A percentile compares a stretch with the other conserved stretches of the same genome.
These are phyloP conservation scores for Embiotoca jacksoni DNA, from an alignment of 2,113 vertebrate genomes.

Conservation along the genomic window DNA sequence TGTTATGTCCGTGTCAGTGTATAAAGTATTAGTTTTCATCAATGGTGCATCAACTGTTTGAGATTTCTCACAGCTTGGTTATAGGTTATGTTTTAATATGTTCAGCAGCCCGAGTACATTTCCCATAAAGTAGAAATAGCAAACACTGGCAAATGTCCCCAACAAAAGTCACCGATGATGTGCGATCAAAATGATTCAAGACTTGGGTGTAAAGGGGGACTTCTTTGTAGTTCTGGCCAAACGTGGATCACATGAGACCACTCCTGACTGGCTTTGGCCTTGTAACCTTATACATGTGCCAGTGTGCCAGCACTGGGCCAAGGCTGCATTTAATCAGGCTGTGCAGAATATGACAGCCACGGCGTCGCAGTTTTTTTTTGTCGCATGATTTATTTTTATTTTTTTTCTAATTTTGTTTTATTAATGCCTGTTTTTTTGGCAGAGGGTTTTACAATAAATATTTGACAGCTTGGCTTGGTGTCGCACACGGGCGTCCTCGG, in stretches of 20 bases:
- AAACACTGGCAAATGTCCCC: slow-evolving; percentile 21
- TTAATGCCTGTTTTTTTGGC: slow-evolving; percentile 29
- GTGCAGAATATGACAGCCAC: slow-evolving; percentile 19
- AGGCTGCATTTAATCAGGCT: slow-evolving; percentile 32
- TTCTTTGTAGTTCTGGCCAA: slow-evolving; percentile 61
- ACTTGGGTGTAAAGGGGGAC: slow-evolving; percentile 53
- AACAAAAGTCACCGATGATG: slow-evolving; percentile 46
- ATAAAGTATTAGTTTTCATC: neutral
- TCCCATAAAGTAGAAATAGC: neutral
- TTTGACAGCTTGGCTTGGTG: slow-evolving; percentile 55
- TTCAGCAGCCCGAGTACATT: neutral
- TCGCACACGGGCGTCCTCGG: slow-evolving; percentile 40
- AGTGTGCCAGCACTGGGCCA: slow-evolving; percentile 49
- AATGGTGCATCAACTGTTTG: neutral
- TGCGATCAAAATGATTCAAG: slow-evolving; percentile 46
- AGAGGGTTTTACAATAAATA: slow-evolving; percentile 13
- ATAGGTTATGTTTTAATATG: neutral
- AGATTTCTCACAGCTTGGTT: neutral
- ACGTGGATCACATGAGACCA: slow-evolving; percentile 55
- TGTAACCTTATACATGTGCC: slow-evolving; percentile 58
- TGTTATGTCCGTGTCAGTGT: no score
- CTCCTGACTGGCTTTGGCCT: slow-evolving; percentile 55
- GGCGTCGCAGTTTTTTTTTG: slow-evolving; percentile 42
- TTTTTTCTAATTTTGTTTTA: slow-evolving; percentile 38
- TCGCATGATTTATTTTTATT: slow-evolving; percentile 7